phyloP scores from a whole-genome alignment of 1,140 invertebrate species.

The Dreissena polymorpha region DNA sequence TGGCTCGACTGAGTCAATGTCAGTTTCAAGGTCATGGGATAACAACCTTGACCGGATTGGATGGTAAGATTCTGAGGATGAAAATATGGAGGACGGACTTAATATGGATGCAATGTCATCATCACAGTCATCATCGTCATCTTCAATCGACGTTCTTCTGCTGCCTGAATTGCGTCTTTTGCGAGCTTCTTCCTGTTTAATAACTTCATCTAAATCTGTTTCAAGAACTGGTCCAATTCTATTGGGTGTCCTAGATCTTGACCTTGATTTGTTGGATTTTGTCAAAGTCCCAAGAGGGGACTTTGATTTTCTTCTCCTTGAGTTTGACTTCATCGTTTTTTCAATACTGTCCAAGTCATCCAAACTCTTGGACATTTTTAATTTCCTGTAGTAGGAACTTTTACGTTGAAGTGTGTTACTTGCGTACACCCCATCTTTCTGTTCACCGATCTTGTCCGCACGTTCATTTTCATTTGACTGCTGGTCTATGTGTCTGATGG shows the following conservation, averaged over 20 bases:
- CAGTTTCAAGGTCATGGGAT: slow-evolving; percentile 50
- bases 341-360: slow-evolving; percentile 21
- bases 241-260: slow-evolving; percentile 40
- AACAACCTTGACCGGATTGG: slow-evolving; percentile 19
- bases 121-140: slow-evolving; percentile 32
- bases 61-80: background rate
- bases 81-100: no score
- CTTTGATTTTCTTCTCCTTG: slow-evolving; percentile 9
- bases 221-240: slow-evolving; percentile 50
- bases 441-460: slow-evolving; percentile 11
- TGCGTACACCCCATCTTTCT: background rate
- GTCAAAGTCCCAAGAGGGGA: background rate
- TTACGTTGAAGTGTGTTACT: background rate
- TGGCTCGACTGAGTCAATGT: slow-evolving; percentile 42
- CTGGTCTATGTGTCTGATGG: slow-evolving; percentile 54
- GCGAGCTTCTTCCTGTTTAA: slow-evolving; percentile 41
- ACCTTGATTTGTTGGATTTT: slow-evolving; percentile 33
- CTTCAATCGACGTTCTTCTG: background rate
- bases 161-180: background rate
- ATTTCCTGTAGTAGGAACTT: background rate
- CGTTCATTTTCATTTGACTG: background rate
- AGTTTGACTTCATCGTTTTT: background rate
- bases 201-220: slow-evolving; percentile 53
- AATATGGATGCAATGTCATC: background rate
- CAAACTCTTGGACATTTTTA: slow-evolving; percentile 29